phyloP scores from a whole-genome alignment of 2,113 vertebrate species.

The Manacus vitellinus region DNA sequence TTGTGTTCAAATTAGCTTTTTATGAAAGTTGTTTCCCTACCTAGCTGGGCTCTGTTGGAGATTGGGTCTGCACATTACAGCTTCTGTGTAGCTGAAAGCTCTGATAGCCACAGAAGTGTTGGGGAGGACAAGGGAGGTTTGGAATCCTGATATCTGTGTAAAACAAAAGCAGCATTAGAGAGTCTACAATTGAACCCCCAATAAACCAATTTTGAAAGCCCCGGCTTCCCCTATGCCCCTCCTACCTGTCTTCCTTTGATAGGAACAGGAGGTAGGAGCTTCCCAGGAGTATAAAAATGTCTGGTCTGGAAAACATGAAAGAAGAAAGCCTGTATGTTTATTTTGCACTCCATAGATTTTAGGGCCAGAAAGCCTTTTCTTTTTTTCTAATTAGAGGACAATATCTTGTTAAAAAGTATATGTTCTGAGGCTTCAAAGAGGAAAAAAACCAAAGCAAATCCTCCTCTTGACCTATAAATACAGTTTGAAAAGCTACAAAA shows the following conservation, averaged over 20 bases:
- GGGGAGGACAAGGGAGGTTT: background rate
- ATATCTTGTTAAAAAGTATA: constrained; percentile 39
- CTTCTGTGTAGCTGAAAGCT: background rate
- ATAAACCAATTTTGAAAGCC: constrained; percentile 60
- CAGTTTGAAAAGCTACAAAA: constrained; percentile 6
- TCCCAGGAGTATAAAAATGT: constrained; percentile 27
- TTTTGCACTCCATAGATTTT: background rate
- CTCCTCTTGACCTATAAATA: constrained; percentile 6
- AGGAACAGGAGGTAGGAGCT: constrained; percentile 27
- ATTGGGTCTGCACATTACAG: background rate
- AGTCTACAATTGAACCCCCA: constrained; percentile 41
- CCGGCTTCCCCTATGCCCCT: background rate
- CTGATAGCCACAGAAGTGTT: background rate
- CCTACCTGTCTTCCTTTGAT: constrained; percentile 44
- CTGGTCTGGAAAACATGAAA: constrained; percentile 64
- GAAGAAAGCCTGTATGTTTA: constrained; percentile 41
- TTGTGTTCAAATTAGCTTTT: background rate
- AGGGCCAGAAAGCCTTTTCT: constrained; percentile 19
- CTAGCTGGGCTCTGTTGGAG: background rate
- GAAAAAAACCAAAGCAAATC: background rate
- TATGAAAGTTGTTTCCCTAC: background rate
- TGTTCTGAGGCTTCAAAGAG: constrained; percentile 24
- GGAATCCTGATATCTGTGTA: background rate
- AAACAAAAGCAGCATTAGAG: constrained; percentile 30
- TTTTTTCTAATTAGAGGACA: constrained; percentile 39